Evolutionary conservation across 2,797 vertebrate species (phyloP), one percentile per base, ranked within the genome.

Genomic region (Sebastes melanostomus): DNA sequence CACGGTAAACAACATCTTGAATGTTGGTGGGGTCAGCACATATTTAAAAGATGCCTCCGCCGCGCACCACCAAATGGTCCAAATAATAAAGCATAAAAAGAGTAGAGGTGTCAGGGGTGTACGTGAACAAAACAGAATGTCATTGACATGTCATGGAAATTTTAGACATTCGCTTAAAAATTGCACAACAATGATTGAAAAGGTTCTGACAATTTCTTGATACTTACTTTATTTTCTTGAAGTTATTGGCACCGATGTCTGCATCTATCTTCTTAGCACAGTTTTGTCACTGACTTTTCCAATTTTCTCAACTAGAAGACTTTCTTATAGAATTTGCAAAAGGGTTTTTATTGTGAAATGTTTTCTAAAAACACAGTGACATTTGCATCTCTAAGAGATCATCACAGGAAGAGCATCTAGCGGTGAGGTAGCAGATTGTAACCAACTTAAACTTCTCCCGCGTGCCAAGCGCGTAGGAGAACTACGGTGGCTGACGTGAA

Each of bases 321-420:
- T 30, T 30, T 30, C n/a, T 42, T 38, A 10, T 10, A 29, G 10
- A 63, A 22, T 65, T 54, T 32, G 10, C 18, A 38, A 32, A 67
- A 34, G 8, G 61, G 25, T 75, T 75, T 61, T 18, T 22, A 30
- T 36, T 60, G 61, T 65, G 0, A 65, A 71, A 34, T 61, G 52
- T 72, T 69, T 54, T 36, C 38, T 13, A 14, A 68, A 65, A 36
- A 30, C 11, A 30, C 11, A 0, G 9, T 34, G 59, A 29, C 63
- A 76, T 77, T 80, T 82, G 58, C 62, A 69, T 42, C 38, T 42
- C 12, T 42, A 42, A 42, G 38, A 42, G 38, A 42, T 42, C 38
- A 42, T 67, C 59, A 72, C 66, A 73, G 81, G n/a, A 71, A 22
- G 67, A 46, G 42, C 42, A 50, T 50, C 46, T 50, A 50, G 46